phyloP scores from a whole-genome alignment of 2,888 invertebrate genomes.

The Phortica okadai region DNA sequence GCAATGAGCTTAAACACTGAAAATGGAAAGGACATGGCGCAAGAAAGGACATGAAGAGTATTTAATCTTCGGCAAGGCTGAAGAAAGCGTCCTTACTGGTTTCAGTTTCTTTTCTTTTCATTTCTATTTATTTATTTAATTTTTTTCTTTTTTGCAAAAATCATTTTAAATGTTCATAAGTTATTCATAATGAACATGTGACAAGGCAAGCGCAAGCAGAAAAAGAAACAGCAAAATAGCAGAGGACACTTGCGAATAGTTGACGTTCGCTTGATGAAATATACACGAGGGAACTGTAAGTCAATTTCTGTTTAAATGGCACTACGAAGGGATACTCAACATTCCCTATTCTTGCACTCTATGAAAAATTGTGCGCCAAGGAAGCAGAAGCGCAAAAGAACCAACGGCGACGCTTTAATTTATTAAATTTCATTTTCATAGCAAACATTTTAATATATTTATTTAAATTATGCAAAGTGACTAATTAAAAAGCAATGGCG shows the following conservation, averaged over 20 bases:
- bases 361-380: neutral
- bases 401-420: neutral
- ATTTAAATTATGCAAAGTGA: conserved; percentile 18
- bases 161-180: conserved; percentile 53
- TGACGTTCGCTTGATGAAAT: neutral
- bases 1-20: no score
- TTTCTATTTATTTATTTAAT: conserved; percentile 34
- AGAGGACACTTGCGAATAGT: neutral
- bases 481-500: conserved; percentile 3
- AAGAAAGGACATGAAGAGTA: no score
- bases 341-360: neutral
- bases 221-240: neutral
- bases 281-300: conserved; percentile 12
- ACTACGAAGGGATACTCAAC: neutral
- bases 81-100: no score
- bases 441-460: neutral
- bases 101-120: conserved; percentile 35
- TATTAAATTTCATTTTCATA: neutral
- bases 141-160: conserved; percentile 30
- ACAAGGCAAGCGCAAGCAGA: neutral
- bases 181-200: conserved; percentile 46
- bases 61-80: no score
- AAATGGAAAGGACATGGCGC: no score
- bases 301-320: conserved; percentile 15
- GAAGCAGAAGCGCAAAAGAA: neutral